Evolutionary conservation across 2,797 vertebrate genomes (phyloP).

Genomic region (Momotus momota): DNA sequence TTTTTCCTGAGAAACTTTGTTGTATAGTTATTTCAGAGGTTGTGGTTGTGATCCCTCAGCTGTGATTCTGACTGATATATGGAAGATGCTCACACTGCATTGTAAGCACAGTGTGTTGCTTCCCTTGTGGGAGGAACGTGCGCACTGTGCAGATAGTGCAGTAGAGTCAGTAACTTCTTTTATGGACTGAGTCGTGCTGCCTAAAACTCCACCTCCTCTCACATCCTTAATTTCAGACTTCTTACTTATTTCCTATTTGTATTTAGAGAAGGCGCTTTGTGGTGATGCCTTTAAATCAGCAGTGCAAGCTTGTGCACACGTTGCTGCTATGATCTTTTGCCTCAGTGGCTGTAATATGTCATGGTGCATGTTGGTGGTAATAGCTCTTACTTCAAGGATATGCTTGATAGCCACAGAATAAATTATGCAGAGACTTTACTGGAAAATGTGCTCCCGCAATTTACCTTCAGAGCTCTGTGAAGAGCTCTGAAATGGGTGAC

Average conservation of each 20-base stretch:
- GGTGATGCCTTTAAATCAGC: background rate
- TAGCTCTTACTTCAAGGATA: background rate
- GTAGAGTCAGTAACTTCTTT: background rate
- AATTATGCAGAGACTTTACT: background rate
- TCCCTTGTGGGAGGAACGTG: background rate
- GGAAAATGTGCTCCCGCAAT: slow-evolving; percentile 1
- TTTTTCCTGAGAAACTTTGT: background rate
- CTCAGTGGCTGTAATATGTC: background rate
- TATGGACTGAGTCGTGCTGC: background rate
- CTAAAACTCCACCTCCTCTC: background rate
- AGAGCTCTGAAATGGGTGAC: slow-evolving; percentile 60
- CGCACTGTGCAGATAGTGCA: background rate
- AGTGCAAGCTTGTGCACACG: rapidly evolving
- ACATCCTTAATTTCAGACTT: background rate
- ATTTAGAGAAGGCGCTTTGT: background rate
- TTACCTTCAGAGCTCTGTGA: slow-evolving; percentile 22
- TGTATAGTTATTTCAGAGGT: background rate
- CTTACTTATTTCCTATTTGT: background rate
- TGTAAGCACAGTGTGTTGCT: background rate
- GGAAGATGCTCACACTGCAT: background rate
- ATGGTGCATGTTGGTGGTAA: background rate
- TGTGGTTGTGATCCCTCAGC: background rate
- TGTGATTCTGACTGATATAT: background rate
- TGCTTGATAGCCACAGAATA: background rate
- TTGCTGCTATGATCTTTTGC: background rate